These are phyloP conservation scores for Pygmarrhopalites habei DNA, from an alignment of 1,140 invertebrate genomes.

Conservation along the genomic window DNA sequence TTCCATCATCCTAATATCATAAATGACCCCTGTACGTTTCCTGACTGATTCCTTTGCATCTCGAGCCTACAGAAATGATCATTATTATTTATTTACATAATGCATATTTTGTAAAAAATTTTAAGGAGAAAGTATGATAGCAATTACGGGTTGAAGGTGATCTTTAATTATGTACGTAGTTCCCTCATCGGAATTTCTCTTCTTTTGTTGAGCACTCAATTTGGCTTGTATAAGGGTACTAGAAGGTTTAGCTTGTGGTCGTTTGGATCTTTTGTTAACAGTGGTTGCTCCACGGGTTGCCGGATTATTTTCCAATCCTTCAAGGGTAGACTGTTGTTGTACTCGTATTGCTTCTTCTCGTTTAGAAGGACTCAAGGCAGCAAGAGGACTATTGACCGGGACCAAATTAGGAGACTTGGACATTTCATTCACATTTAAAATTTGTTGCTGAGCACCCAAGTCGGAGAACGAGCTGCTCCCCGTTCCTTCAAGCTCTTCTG, in stretches of 20 bases:
- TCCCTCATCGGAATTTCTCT: background rate
- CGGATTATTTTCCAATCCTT: background rate
- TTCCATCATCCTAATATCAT: conserved; percentile 65
- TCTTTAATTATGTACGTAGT: conserved; percentile 30
- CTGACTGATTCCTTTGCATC: conserved; percentile 53
- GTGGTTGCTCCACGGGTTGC: conserved; percentile 10
- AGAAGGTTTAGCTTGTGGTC: conserved; percentile 19
- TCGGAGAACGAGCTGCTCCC: no score
- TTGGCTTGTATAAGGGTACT: conserved; percentile 31
- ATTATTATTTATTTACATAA: background rate
- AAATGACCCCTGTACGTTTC: conserved; percentile 66
- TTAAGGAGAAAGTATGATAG: background rate
- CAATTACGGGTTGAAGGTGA: conserved; percentile 31
- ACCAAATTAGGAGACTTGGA: no score
- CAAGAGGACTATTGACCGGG: no score
- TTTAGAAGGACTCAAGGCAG: no score
- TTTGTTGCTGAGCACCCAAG: background rate
- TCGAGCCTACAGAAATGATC: conserved; percentile 48
- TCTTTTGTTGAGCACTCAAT: conserved; percentile 23
- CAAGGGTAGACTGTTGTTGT: no score
- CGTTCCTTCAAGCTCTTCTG: no score
- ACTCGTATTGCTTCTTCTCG: no score
- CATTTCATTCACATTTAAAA: background rate
- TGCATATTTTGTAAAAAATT: no score
- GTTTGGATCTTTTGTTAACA: conserved; percentile 16